These are phyloP conservation scores for Sebastes alutus DNA, from an alignment of 2,797 vertebrate genomes.

Conservation along the genomic window DNA sequence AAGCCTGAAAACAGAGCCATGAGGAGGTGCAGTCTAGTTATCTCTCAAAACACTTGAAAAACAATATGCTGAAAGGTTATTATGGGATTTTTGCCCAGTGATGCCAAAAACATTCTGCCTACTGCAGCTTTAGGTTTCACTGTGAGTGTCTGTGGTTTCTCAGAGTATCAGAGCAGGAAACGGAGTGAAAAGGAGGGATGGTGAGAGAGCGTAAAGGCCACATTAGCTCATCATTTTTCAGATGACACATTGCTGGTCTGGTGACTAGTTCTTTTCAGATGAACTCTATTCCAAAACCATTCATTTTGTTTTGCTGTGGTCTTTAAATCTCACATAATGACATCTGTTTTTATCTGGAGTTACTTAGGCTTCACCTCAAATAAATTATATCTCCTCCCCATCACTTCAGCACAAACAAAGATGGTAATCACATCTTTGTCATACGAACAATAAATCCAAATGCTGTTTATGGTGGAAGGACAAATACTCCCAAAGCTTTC, in stretches of 20 bases:
- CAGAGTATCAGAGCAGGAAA: slow-evolving; percentile 14
- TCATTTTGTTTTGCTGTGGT: background rate
- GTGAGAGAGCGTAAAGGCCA: background rate
- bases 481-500: background rate
- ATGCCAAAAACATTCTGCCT: no score
- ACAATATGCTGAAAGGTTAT: no score
- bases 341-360: background rate
- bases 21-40: no score
- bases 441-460: background rate
- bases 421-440: slow-evolving; percentile 1
- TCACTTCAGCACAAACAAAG: background rate
- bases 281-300: background rate
- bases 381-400: background rate
- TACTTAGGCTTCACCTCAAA: background rate
- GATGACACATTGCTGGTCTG: background rate
- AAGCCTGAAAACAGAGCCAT: no score
- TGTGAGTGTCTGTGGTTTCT: slow-evolving; percentile 12
- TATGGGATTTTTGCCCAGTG: no score
- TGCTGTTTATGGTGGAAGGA: slow-evolving; percentile 18
- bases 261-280: background rate
- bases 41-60: no score
- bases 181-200: background rate
- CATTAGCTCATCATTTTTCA: background rate
- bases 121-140: slow-evolving; percentile 11
- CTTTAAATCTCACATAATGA: background rate